Percentiles rank a stretch among this genome's conserved stretches.
phyloP scores from a whole-genome alignment of 1,140 invertebrate genomes.

The Dreissena polymorpha region DNA sequence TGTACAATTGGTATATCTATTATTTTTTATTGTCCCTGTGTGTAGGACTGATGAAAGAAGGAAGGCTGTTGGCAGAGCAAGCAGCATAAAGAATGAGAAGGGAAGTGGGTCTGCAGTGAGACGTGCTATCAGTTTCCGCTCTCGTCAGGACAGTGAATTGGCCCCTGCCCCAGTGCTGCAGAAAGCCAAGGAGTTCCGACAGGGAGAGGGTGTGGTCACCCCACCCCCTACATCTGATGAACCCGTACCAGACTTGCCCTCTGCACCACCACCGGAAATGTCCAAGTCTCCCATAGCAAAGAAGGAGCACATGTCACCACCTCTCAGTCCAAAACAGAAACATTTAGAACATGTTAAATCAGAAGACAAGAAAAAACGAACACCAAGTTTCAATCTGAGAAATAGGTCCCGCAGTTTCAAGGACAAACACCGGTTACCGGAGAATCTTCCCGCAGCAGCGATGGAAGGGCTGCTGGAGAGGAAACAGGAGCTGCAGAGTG shows the following conservation, averaged over 20 bases:
- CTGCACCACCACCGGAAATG: conserved; percentile 67
- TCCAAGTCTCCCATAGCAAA: conserved; percentile 59
- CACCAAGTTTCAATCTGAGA: conserved; percentile 96
- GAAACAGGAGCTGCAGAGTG: conserved; percentile 96
- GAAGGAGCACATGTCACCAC: conserved; percentile 82
- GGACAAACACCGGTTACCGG: conserved; percentile 78
- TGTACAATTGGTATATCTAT: no score
- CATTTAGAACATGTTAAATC: conserved; percentile 67
- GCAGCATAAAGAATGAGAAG: conserved; percentile 70
- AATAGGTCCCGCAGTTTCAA: conserved; percentile 91
- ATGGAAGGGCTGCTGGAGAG: conserved; percentile 95
- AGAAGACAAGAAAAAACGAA: conserved; percentile 84
- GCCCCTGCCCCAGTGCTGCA: conserved; percentile 65
- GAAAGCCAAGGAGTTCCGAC: conserved; percentile 71
- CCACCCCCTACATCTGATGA: conserved; percentile 47
- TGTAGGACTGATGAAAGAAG: conserved; percentile 25
- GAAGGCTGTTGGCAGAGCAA: conserved; percentile 69
- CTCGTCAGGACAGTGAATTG: conserved; percentile 52
- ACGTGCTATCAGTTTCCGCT: conserved; percentile 72
- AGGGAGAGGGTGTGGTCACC: conserved; percentile 60
- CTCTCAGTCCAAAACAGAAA: conserved; percentile 70
- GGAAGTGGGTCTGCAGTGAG: conserved; percentile 54
- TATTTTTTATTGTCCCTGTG: not conserved
- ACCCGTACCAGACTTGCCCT: conserved; percentile 64
- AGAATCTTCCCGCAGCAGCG: conserved; percentile 92